Evolutionary conservation across 2,888 invertebrate genomes (phyloP).

Genomic region (Lycophotia porphyrea): DNA sequence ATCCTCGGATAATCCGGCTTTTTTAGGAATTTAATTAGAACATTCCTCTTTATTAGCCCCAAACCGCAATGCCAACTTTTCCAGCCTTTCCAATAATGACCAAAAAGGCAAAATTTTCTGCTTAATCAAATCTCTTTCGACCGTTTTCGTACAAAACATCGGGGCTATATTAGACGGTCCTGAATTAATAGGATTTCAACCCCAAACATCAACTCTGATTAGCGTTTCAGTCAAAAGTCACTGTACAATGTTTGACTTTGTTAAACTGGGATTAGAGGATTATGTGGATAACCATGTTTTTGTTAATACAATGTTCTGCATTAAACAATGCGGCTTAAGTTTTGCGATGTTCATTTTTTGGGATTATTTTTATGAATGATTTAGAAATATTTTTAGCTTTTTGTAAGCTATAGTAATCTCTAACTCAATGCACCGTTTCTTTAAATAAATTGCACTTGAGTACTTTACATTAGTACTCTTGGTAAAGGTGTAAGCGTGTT

Average conservation of each 20-base stretch:
- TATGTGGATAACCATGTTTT: slow-evolving; percentile 64
- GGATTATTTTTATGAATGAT: slow-evolving; percentile 9
- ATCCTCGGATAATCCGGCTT: neutral
- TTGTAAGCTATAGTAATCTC: neutral
- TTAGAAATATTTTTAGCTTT: neutral
- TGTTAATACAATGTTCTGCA: slow-evolving; percentile 49
- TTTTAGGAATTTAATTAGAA: slow-evolving; percentile 40
- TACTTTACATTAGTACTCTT: neutral
- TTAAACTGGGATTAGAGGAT: slow-evolving; percentile 54
- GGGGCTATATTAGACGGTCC: slow-evolving; percentile 48
- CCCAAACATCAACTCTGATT: slow-evolving; percentile 56
- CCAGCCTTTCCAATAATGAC: slow-evolving; percentile 43
- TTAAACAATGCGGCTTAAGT: slow-evolving; percentile 47
- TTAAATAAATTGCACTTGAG: neutral
- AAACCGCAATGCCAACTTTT: slow-evolving; percentile 40
- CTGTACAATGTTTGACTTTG: slow-evolving; percentile 58
- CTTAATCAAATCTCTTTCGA: slow-evolving; percentile 60
- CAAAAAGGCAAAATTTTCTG: slow-evolving; percentile 57
- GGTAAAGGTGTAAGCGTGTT: neutral
- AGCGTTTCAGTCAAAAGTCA: slow-evolving; percentile 53
- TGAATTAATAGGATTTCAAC: slow-evolving; percentile 64
- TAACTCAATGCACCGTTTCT: neutral
- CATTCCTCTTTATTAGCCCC: slow-evolving; percentile 25
- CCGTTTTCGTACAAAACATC: slow-evolving; percentile 61
- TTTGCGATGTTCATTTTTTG: slow-evolving; percentile 41